Conservation (phyloP, 1,140 invertebrate species). For the Rhyacophila brunnea region DNA sequence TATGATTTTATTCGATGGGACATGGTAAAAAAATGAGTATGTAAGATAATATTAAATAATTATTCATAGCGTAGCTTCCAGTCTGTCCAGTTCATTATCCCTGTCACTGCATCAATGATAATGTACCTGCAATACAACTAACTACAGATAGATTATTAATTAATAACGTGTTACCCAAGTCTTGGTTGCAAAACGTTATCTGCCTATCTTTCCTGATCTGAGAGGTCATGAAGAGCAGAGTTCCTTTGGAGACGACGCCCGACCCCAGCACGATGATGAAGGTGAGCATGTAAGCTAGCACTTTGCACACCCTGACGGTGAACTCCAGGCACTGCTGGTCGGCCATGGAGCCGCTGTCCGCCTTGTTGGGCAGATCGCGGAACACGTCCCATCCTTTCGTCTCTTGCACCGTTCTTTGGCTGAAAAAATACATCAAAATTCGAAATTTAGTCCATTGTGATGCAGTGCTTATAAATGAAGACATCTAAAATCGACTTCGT, state of each 20-base stretch:
- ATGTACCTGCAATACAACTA: too few species aligned
- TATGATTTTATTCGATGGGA: too few species aligned
- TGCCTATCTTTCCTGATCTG: conserved; percentile 74
- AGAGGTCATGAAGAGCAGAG: conserved; percentile 88
- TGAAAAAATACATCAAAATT: conserved; percentile 44
- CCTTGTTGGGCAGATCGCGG: conserved; percentile 81
- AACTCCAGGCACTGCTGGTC: conserved; percentile 82
- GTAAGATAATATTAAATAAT: too few species aligned
- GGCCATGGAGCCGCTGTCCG: conserved; percentile 84
- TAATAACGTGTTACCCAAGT: conserved; percentile 65
- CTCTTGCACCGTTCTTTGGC: conserved; percentile 79
- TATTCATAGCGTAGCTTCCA: too few species aligned
- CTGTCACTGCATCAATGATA: too few species aligned
- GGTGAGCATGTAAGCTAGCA: conserved; percentile 79
- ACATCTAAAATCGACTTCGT: too few species aligned
- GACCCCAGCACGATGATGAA: conserved; percentile 80
- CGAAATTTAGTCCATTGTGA: too few species aligned
- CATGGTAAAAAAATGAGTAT: too few species aligned
- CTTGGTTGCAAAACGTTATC: conserved; percentile 78
- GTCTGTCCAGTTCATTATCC: too few species aligned
- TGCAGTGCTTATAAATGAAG: too few species aligned
- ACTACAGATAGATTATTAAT: too few species aligned
- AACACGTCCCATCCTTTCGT: conserved; percentile 97
- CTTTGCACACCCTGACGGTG: conserved; percentile 82
- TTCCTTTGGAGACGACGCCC: conserved; percentile 83